Evolutionary conservation across 2,113 vertebrate species (phyloP).

Genomic region (Addax nasomaculatus): DNA sequence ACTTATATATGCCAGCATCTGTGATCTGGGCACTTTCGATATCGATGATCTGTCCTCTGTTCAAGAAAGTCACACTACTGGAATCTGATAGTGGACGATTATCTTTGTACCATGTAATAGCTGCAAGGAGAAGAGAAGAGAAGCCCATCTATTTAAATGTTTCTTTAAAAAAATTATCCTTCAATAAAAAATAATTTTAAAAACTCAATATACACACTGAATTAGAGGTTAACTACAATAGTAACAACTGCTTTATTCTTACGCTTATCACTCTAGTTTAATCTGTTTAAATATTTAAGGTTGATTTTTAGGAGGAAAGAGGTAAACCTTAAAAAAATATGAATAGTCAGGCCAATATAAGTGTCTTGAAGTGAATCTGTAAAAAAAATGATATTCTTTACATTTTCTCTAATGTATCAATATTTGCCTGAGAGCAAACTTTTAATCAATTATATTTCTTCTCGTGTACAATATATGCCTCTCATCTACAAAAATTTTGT

Average conservation of each 20-base stretch:
- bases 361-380: not conserved
- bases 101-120: constrained; percentile 93
- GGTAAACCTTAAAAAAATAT: not conserved
- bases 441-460: constrained; percentile 5
- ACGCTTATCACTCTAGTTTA: not conserved
- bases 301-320: not conserved
- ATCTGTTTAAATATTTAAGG: not conserved
- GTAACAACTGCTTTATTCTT: not conserved
- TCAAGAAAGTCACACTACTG: constrained; percentile 79
- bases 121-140: constrained; percentile 74
- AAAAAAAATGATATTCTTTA: not conserved
- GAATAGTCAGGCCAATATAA: not conserved
- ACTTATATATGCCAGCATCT: constrained; percentile 91
- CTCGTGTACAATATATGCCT: not conserved
- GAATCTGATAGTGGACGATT: constrained; percentile 80
- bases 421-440: not conserved
- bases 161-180: not conserved
- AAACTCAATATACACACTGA: not conserved
- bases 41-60: constrained; percentile 85
- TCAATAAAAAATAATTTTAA: not conserved
- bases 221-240: not conserved
- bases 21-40: constrained; percentile 87
- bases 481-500: not conserved
- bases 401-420: not conserved
- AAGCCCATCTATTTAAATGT: not conserved